phyloP scores from a whole-genome alignment of 2,113 vertebrate species.

The Heterotilapia buettikoferi region DNA sequence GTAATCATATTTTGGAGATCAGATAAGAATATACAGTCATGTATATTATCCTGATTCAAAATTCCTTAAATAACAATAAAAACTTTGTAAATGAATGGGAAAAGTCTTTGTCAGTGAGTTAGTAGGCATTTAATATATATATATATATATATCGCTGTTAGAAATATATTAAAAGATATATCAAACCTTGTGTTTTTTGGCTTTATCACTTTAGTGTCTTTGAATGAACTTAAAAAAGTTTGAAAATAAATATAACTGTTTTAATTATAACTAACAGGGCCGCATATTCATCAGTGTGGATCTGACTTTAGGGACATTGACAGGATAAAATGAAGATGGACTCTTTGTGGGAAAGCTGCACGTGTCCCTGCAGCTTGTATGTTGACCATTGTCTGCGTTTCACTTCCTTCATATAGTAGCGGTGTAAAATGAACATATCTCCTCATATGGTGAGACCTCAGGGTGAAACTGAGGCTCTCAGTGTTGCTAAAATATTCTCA shows the following conservation, averaged over 20 bases:
- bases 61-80: neutral
- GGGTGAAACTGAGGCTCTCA: fast-evolving
- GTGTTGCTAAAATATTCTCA: neutral
- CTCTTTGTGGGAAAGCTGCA: neutral
- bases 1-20: neutral
- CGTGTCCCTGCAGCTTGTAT: neutral
- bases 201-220: neutral
- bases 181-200: neutral
- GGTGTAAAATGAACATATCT: neutral
- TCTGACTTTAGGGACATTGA: fast-evolving
- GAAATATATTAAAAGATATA: neutral
- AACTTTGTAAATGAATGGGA: neutral
- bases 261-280: neutral
- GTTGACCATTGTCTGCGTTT: neutral
- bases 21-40: neutral
- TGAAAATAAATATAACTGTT: neutral
- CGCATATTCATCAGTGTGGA: neutral
- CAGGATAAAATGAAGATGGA: neutral
- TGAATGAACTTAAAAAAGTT: neutral
- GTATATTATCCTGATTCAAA: neutral
- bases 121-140: too few species aligned
- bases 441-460: fast-evolving
- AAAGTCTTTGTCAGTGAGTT: neutral
- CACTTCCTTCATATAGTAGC: fast-evolving
- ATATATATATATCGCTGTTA: neutral